These are phyloP conservation scores for Pipra filicauda DNA, from an alignment of 2,113 vertebrate genomes.

Conservation along the genomic window DNA sequence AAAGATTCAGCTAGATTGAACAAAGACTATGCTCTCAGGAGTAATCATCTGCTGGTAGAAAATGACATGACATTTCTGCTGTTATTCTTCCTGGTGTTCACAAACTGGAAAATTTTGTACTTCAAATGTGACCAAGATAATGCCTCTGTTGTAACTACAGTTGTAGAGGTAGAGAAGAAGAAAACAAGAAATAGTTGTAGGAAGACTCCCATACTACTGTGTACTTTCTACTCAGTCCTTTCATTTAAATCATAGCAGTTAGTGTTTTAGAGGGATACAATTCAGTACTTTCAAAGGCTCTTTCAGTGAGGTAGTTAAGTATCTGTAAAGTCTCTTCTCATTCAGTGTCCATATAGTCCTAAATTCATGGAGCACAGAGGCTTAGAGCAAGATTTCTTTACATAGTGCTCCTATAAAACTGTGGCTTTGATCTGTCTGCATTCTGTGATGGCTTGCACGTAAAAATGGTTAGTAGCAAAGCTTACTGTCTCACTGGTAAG, in stretches of 20 bases:
- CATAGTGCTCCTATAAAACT: neutral
- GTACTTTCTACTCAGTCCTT: neutral
- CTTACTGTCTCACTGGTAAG: neutral
- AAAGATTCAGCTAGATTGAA: neutral
- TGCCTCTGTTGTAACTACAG: neutral
- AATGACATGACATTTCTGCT: neutral
- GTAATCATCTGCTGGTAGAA: neutral
- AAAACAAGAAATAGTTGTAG: neutral
- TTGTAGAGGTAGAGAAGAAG: neutral
- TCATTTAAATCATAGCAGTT: neutral
- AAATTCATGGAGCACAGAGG: neutral
- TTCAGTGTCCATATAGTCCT: neutral
- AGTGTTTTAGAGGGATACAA: neutral
- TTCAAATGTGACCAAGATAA: neutral
- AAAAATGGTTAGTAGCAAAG: neutral
- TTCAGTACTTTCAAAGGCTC: neutral
- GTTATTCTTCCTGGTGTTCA: neutral
- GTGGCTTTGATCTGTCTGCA: accelerated
- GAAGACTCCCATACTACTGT: neutral
- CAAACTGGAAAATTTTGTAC: neutral
- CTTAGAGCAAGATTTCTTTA: neutral
- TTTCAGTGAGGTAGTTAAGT: neutral
- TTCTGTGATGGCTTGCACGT: neutral
- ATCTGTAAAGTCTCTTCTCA: neutral
- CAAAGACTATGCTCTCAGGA: neutral